Percentiles rank a stretch among this genome's conserved stretches.
These are phyloP conservation scores for Platyrinchus mystaceus DNA, from an alignment of 2,797 vertebrate species.

Conservation along the genomic window DNA sequence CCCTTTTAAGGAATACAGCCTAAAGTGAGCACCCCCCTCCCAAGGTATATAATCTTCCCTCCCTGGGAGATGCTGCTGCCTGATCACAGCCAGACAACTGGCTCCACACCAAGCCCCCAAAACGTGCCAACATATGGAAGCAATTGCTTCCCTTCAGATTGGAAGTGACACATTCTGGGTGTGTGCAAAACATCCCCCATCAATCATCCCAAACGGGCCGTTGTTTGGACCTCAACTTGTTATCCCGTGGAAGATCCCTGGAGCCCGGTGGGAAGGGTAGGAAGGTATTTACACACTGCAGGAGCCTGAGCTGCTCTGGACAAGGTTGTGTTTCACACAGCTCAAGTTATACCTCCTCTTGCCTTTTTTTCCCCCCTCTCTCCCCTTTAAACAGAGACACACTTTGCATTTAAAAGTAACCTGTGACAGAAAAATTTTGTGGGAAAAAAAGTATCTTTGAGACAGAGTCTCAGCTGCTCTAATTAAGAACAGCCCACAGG, in stretches of 20 bases:
- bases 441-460: not conserved
- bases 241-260: not conserved
- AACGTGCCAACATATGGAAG: conserved; percentile 60
- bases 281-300: not conserved
- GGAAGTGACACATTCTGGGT: conserved; percentile 22
- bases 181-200: conserved; percentile 25
- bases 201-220: not conserved
- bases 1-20: conserved; percentile 55
- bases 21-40: conserved; percentile 32
- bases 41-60: conserved; percentile 58
- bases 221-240: not conserved
- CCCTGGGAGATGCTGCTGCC: conserved; percentile 34
- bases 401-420: not conserved
- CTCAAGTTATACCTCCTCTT: not conserved
- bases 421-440: not conserved
- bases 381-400: not conserved
- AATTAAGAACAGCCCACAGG: not conserved
- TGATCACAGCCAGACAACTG: conserved; percentile 59
- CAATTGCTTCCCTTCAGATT: conserved; percentile 41
- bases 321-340: not conserved
- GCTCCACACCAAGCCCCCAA: conserved; percentile 25
- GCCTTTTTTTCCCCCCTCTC: not conserved
- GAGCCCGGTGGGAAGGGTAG: not conserved
- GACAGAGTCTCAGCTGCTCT: not conserved
- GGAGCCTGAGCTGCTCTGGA: not conserved